Evolutionary conservation across 2,113 vertebrate genomes (phyloP).

Genomic region (Antechinus flavipes): DNA sequence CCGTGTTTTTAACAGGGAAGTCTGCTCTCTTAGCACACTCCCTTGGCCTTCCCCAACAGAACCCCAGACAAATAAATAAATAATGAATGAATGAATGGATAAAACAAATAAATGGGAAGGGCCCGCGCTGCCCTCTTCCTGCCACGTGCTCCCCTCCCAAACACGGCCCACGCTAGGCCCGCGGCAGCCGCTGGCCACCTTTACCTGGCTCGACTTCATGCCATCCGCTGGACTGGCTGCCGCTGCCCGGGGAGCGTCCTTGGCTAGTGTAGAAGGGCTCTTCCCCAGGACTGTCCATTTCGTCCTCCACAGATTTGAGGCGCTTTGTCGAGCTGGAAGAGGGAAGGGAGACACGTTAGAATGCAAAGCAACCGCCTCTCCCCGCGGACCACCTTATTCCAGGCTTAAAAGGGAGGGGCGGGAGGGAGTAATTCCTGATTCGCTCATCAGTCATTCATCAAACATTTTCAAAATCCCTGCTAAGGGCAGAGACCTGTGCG

Average conservation of each 20-base stretch:
- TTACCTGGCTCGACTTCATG: conserved; percentile 99
- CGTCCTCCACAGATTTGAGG: conserved; percentile 99
- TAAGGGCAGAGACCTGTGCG: neutral
- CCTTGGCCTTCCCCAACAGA: neutral
- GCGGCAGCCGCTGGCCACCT: neutral
- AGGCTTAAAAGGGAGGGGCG: conserved; percentile 40
- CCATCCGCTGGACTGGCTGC: conserved; percentile 97
- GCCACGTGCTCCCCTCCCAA: neutral
- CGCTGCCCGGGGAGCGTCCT: conserved; percentile 95
- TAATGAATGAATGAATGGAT: neutral
- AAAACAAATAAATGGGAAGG: neutral
- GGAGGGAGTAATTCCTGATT: conserved; percentile 29
- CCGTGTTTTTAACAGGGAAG: neutral
- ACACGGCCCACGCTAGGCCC: neutral
- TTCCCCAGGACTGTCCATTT: conserved; percentile 98
- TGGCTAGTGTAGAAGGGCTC: conserved; percentile 98
- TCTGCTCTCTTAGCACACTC: neutral
- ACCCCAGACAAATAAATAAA: neutral
- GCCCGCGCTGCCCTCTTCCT: neutral
- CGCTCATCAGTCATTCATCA: conserved; percentile 38
- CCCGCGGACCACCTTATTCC: neutral
- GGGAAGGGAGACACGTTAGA: conserved; percentile 24
- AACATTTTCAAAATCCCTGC: neutral
- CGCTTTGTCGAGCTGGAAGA: conserved; percentile 95
- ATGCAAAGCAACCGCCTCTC: conserved; percentile 18